Evolutionary conservation across 2,888 invertebrate species (phyloP).

Genomic region (Pogonocherus hispidulus): DNA sequence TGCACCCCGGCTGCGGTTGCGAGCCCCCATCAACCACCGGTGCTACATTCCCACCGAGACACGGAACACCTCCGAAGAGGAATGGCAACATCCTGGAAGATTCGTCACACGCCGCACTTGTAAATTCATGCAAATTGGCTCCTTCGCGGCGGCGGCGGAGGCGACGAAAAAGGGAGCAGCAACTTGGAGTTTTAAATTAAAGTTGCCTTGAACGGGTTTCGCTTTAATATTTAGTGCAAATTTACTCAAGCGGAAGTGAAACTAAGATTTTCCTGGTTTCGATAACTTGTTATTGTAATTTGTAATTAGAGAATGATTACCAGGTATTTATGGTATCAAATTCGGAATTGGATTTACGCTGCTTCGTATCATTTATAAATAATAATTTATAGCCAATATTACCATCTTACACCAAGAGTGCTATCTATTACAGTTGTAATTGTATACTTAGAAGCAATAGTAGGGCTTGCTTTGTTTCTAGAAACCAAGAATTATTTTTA

Average conservation of each 20-base stretch:
- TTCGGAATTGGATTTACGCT: too few species aligned
- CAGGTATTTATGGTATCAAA: too few species aligned
- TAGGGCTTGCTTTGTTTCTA: too few species aligned
- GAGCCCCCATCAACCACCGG: constrained; percentile 42
- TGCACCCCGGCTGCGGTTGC: constrained; percentile 47
- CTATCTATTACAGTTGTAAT: too few species aligned
- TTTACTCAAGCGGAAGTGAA: constrained; percentile 4
- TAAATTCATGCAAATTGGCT: constrained; percentile 55
- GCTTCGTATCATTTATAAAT: too few species aligned
- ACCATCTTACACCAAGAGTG: too few species aligned
- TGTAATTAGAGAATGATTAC: too few species aligned
- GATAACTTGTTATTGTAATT: too few species aligned
- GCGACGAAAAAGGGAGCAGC: constrained; percentile 4
- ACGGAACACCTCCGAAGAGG: constrained; percentile 55
- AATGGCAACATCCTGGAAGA: constrained; percentile 51
- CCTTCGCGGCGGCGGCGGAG: constrained; percentile 21
- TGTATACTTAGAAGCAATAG: too few species aligned
- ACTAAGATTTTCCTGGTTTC: not conserved
- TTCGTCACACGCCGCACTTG: constrained; percentile 50
- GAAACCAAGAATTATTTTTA: too few species aligned
- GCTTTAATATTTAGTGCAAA: constrained; percentile 18
- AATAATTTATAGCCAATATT: too few species aligned
- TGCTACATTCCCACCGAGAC: constrained; percentile 56
- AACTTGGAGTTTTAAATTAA: not conserved
- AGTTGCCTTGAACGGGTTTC: not conserved